Base-by-base conservation (phyloP, 2,113 vertebrate genomes). In the Ardeotis arabs region DNA sequence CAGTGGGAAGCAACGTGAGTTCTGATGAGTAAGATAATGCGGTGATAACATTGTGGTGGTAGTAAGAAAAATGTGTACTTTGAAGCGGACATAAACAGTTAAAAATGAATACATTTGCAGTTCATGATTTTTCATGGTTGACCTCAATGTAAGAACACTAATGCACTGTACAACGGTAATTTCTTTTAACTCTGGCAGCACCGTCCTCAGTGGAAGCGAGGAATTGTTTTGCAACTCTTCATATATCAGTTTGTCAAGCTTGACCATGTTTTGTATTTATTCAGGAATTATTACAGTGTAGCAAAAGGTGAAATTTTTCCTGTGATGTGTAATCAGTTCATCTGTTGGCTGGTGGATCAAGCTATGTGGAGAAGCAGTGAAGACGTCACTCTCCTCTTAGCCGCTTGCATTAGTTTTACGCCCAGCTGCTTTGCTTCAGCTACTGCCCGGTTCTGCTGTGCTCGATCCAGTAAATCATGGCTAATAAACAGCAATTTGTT, bases 401-500 rank as follows among this genome's bases (percentile, higher is more conserved):
- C 84, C 81, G 49, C 94, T 97, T 80, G 91, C 84, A 47, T 95
- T 96, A 69, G 72, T 92, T 95, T 93, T 87, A 87, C 41, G 90
- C 86, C 90, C 95, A 95, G 91, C 90, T 96, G 94, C 95, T 96
- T 95, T 92, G 68, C 63, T 92, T 91, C 92, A 94, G 81, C 95
- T 73, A 31, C 53, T 94, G 91, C 95, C 59, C n/a, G 13, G 73
- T 79, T 90, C 76, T 95, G 89, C 83, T 90, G 73, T 63, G 69
- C 89, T 95, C 9, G 0, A 62, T 67, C 92, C 97, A 82, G 91
- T 97, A 97, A 97, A 97, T 97, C 95, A 93, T 28, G 63, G 81
- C 92, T 95, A 97, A 97, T 97, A 97, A 96, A 96, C 90, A 96
- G 87, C 93, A 78, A 97, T 96, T 97, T 95, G 84, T 97, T 97